phyloP scores from a whole-genome alignment of 2,888 invertebrate genomes.

The Camponotus fellah region DNA sequence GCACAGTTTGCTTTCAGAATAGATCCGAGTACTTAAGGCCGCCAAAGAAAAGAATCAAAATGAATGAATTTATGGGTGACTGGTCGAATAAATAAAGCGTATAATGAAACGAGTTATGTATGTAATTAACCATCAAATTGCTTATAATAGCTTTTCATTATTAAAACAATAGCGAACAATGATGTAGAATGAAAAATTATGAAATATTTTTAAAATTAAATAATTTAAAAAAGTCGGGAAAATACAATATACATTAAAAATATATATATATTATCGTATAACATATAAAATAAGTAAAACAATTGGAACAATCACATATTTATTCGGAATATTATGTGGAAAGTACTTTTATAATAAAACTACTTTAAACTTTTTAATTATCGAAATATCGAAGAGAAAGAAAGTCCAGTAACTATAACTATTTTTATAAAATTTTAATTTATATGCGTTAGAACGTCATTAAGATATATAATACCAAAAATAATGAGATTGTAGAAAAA shows the following conservation, averaged over 20 bases:
- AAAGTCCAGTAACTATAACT: not conserved
- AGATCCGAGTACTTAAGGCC: not conserved
- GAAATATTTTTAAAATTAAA: not conserved
- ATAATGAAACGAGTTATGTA: slow-evolving; percentile 47
- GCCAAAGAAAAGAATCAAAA: slow-evolving; percentile 66
- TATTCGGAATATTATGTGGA: not conserved
- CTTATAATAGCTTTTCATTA: slow-evolving; percentile 43
- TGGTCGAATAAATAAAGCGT: slow-evolving; percentile 32
- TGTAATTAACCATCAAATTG: slow-evolving; percentile 42
- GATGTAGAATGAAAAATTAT: not conserved
- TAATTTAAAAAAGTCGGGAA: not conserved
- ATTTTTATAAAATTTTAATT: not conserved
- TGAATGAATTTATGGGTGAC: slow-evolving; percentile 45
- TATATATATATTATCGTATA: not conserved
- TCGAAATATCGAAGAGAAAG: not conserved
- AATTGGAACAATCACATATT: not conserved
- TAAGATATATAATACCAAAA: not conserved
- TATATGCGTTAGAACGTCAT: not conserved
- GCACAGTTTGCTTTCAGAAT: slow-evolving; percentile 6
- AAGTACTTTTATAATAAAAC: not conserved
- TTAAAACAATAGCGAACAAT: not conserved
- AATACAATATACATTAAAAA: not conserved
- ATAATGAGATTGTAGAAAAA: not conserved
- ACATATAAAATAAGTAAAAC: not conserved
- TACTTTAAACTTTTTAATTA: not conserved